phyloP scores from a whole-genome alignment of 2,797 vertebrate species.

The Manis javanica region DNA sequence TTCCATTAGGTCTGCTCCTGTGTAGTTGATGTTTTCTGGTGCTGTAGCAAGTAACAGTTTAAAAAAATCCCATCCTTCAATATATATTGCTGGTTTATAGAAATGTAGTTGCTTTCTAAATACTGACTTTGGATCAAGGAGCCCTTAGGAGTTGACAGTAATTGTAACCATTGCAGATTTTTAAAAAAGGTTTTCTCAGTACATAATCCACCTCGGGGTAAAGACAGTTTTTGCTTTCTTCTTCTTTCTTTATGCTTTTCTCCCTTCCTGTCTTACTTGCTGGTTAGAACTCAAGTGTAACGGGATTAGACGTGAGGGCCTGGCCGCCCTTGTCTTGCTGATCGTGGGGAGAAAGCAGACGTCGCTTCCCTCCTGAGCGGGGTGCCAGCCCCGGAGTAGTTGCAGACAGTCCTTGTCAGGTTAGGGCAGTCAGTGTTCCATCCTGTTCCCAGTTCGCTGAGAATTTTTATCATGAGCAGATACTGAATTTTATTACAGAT shows the following conservation, averaged over 20 bases:
- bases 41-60: slow-evolving; percentile 2
- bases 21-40: slow-evolving; percentile 15
- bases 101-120: slow-evolving; percentile 48
- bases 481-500: neutral
- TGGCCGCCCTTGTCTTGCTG: neutral
- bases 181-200: neutral
- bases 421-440: neutral
- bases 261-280: neutral
- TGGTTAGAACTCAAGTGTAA: slow-evolving; percentile 2
- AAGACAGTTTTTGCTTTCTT: slow-evolving; percentile 10
- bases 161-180: neutral
- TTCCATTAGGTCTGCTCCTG: neutral
- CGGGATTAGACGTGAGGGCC: neutral
- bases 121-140: slow-evolving; percentile 2
- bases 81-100: slow-evolving; percentile 20
- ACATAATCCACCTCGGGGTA: neutral
- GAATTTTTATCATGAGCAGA: slow-evolving; percentile 27
- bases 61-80: neutral
- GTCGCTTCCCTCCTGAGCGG: neutral
- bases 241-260: neutral
- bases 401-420: neutral
- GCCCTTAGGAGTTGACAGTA: slow-evolving; percentile 25
- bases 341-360: neutral
- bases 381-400: neutral
- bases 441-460: slow-evolving; percentile 13